A percentile compares a stretch with the other conserved stretches of the same genome.
Evolutionary conservation across 2,797 vertebrate genomes (phyloP).

Genomic region (Anas georgica): DNA sequence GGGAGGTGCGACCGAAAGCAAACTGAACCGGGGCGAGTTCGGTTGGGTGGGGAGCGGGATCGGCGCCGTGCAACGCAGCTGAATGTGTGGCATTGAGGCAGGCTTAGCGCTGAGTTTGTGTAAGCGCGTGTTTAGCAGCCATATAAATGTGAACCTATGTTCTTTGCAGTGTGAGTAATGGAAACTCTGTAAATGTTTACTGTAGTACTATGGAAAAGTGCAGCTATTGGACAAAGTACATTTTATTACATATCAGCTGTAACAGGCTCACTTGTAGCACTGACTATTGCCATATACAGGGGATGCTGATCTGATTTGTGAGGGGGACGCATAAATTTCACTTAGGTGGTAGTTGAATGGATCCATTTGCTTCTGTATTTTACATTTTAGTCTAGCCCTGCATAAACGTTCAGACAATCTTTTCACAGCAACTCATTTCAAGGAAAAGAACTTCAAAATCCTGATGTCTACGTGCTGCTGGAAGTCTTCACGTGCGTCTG

Average conservation of each 20-base stretch:
- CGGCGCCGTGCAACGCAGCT: not conserved
- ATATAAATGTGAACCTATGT: not conserved
- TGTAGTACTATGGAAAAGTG: not conserved
- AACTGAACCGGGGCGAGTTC: not conserved
- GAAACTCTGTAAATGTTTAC: constrained; percentile 45
- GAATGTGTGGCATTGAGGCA: not conserved
- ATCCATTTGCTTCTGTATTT: not conserved
- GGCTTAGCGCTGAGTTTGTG: not conserved
- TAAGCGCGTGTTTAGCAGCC: not conserved
- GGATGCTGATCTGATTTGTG: not conserved
- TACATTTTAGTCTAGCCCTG: not conserved
- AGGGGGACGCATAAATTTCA: accelerated
- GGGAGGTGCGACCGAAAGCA: not conserved
- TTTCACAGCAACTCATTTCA: not conserved
- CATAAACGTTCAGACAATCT: not conserved
- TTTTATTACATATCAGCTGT: not conserved
- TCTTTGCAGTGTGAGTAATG: constrained; percentile 41
- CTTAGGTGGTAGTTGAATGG: not conserved
- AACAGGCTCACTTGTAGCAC: not conserved
- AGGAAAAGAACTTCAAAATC: not conserved
- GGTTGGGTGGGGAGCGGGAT: not conserved
- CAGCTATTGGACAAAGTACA: not conserved
- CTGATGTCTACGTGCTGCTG: not conserved
- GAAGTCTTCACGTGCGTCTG: not conserved
- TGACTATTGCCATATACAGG: not conserved